These are phyloP conservation scores for Zelleria hepariella DNA, from an alignment of 2,888 invertebrate species.

Conservation along the genomic window DNA sequence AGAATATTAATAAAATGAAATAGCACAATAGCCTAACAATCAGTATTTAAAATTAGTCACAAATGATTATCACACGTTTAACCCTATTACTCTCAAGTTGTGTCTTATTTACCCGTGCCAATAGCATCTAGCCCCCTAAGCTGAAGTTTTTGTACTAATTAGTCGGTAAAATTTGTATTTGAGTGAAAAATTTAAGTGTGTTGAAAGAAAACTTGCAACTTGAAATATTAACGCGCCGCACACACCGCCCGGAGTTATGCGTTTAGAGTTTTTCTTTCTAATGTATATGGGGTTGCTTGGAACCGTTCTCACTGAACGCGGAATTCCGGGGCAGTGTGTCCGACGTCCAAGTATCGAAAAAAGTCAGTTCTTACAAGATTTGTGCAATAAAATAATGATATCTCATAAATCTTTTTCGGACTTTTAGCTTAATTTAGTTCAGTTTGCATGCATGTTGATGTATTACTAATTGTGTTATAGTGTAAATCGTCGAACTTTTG, in stretches of 20 bases:
- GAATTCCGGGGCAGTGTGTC: too few relatives aligned
- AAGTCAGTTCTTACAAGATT: too few relatives aligned
- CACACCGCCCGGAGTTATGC: too few relatives aligned
- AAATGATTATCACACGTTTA: constrained; percentile 8
- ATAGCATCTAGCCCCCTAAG: constrained; percentile 28
- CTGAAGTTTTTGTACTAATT: constrained; percentile 26
- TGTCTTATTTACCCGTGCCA: constrained; percentile 50
- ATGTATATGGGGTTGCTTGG: too few relatives aligned
- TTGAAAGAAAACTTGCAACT: neutral
- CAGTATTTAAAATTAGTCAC: constrained; percentile 11
- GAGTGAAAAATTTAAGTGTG: neutral
- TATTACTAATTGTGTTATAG: neutral
- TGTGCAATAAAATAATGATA: constrained; percentile 7
- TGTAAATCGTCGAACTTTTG: neutral
- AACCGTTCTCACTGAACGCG: too few relatives aligned
- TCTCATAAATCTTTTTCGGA: too few relatives aligned
- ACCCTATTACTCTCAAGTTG: constrained; percentile 27
- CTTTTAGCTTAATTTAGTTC: neutral
- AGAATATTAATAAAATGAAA: too few relatives aligned
- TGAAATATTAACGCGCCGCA: too few relatives aligned
- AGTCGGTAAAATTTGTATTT: neutral
- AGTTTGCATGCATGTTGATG: neutral
- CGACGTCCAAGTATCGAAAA: too few relatives aligned
- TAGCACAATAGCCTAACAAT: too few relatives aligned
- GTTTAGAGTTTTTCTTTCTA: too few relatives aligned